Evolutionary conservation across 2,797 vertebrate genomes (phyloP).

Genomic region (Notolepis coatsorum): DNA sequence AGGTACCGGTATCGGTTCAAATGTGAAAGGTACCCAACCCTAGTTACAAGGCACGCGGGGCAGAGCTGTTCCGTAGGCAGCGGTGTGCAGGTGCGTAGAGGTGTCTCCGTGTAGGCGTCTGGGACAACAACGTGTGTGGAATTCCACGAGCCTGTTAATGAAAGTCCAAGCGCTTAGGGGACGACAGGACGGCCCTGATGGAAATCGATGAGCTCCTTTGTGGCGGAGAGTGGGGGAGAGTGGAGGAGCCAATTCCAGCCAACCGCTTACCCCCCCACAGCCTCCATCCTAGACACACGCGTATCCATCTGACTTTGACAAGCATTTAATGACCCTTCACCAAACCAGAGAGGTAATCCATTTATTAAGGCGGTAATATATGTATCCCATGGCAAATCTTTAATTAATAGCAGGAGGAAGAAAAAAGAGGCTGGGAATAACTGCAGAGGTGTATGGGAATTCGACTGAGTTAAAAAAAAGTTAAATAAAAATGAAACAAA

Average conservation of each 20-base stretch:
- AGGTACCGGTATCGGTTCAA: no score
- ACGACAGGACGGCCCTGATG: conserved; percentile 63
- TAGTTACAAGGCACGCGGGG: no score
- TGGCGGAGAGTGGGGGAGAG: conserved; percentile 27
- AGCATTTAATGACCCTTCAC: conserved; percentile 76
- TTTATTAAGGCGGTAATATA: conserved; percentile 82
- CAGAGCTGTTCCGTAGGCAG: no score
- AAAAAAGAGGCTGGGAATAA: conserved; percentile 40
- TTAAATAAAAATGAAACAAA: no score
- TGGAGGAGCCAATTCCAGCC: conserved; percentile 57
- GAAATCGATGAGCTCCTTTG: conserved; percentile 80
- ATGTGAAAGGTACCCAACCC: no score
- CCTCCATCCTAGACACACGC: conserved; percentile 46
- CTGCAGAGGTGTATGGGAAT: conserved; percentile 42
- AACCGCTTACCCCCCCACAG: no score
- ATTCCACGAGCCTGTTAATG: conserved; percentile 63
- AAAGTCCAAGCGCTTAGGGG: conserved; percentile 63
- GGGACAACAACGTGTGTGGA: conserved; percentile 42
- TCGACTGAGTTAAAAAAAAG: no score
- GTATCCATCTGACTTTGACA: conserved; percentile 70
- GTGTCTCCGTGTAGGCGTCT: not conserved
- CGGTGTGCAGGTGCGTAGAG: conserved; percentile 3
- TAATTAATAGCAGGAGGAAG: conserved; percentile 72
- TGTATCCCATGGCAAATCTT: conserved; percentile 80
- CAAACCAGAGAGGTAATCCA: conserved; percentile 71